Base-by-base conservation (phyloP, 1,140 invertebrate species). In the Temnothorax curvispinosus region DNA sequence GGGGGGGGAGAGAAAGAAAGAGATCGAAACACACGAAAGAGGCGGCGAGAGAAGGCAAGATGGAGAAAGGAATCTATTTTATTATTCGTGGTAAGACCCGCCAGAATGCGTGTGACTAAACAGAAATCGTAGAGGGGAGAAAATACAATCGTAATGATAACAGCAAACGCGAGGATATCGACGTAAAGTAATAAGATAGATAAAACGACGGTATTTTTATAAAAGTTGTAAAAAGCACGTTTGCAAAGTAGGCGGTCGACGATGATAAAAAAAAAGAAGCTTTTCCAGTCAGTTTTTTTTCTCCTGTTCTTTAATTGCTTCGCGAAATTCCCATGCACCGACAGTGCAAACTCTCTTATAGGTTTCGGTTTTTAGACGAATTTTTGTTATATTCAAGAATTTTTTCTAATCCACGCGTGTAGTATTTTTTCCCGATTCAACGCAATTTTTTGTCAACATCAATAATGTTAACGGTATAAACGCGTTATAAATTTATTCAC, bases 1-100 rank as follows among this genome's bases (percentile, higher is more conserved):
- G 88, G 65, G 85, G 44, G 65, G 82, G 75, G 41, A 54, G 71
- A 56, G 69, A 87, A 52, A 81, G 62, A 87, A n/a, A 75, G 65
- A 71, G 27, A 78, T 11, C 54, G 60, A 11, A 47, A 38, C 0
- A 27, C 15, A 62, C n/a, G 72, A 75, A 67, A 76, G 75, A 62
- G 72, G 32, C 56, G 67, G 60, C 32, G 85, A 58, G 76, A 69
- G 60, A 32, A 52, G 15, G 35, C 41, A 7, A 65, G 50, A 80
- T 5, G 52, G 58, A 86, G 75, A 65, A 58, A 78, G 74, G 80
- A 47, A 74, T 74, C 80, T 75, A 75, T 74, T 84, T 69, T 75
- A 54, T 84, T 84, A 75, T 84, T 74, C 54, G 69, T 56, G 27
- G 32, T 84, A 84, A 84, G 54, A n/a, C 27, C 54, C 32, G 18